These are phyloP conservation scores for Dysmachus trigonus DNA, from an alignment of 2,888 invertebrate genomes.

Conservation along the genomic window DNA sequence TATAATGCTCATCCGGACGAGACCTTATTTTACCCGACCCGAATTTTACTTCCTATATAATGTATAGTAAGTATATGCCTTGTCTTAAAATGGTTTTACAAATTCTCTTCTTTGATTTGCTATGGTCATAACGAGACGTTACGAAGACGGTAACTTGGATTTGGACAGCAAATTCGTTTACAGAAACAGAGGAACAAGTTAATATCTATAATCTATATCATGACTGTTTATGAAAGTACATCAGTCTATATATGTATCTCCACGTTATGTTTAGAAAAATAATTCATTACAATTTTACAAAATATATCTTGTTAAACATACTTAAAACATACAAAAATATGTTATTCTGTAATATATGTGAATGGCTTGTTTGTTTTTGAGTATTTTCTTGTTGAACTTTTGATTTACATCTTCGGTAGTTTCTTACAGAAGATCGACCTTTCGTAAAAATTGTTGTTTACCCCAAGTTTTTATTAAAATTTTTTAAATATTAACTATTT, in stretches of 20 bases:
- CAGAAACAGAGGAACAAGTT: neutral
- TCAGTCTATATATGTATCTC: neutral
- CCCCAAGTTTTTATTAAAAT: neutral
- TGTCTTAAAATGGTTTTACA: neutral
- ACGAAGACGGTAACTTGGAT: neutral
- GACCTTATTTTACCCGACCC: too few relatives aligned
- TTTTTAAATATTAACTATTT: neutral
- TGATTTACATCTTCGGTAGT: constrained; percentile 19
- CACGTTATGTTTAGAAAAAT: neutral
- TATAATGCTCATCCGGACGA: too few relatives aligned
- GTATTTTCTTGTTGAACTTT: constrained; percentile 8
- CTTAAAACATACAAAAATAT: constrained; percentile 28
- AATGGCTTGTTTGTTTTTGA: neutral
- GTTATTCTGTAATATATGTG: neutral
- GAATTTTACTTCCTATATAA: too few relatives aligned
- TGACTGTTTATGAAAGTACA: constrained; percentile 1
- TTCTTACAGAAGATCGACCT: neutral
- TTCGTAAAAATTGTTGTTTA: neutral
- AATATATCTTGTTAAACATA: constrained; percentile 8
- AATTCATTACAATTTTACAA: constrained; percentile 5
- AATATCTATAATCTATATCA: neutral
- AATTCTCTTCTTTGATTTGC: neutral
- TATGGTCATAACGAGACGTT: neutral
- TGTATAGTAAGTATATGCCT: too few relatives aligned
- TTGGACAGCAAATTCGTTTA: neutral